phyloP scores from a whole-genome alignment of 2,113 vertebrate genomes.

The Ardeotis arabs region DNA sequence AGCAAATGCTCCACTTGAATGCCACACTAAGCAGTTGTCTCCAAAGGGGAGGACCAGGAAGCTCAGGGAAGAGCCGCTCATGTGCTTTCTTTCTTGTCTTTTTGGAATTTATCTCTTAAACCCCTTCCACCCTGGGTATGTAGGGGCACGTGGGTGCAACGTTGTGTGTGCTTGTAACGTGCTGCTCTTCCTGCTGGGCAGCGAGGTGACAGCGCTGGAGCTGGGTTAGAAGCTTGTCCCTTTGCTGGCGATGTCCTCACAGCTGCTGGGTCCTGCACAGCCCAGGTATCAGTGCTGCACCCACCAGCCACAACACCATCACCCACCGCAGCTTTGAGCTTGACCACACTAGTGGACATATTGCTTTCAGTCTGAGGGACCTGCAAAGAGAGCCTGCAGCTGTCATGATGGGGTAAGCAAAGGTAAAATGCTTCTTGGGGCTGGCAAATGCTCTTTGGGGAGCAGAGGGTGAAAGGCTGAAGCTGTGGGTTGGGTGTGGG shows the following conservation, averaged over 20 bases:
- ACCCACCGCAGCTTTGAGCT: background rate
- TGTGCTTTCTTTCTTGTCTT: background rate
- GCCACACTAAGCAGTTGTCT: background rate
- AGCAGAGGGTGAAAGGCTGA: background rate
- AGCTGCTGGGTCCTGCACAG: background rate
- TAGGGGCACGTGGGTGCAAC: too few species aligned
- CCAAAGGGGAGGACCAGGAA: background rate
- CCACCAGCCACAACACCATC: rapidly evolving
- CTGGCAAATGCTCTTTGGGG: background rate
- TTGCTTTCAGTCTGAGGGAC: background rate
- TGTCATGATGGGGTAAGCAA: rapidly evolving
- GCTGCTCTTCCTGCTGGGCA: background rate
- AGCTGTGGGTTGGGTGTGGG: background rate
- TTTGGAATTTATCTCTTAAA: background rate
- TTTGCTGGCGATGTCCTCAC: background rate
- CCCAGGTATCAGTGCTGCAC: background rate
- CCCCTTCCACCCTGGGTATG: background rate
- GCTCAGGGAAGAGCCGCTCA: background rate
- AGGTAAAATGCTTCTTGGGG: background rate
- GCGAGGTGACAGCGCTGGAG: background rate
- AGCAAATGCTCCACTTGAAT: background rate
- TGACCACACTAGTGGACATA: background rate
- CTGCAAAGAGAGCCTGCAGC: background rate
- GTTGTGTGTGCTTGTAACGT: background rate
- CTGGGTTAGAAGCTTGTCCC: background rate